Percentiles rank a stretch among this genome's conserved stretches.
phyloP scores from a whole-genome alignment of 2,797 vertebrate species.

The Etheostoma perlongum region DNA sequence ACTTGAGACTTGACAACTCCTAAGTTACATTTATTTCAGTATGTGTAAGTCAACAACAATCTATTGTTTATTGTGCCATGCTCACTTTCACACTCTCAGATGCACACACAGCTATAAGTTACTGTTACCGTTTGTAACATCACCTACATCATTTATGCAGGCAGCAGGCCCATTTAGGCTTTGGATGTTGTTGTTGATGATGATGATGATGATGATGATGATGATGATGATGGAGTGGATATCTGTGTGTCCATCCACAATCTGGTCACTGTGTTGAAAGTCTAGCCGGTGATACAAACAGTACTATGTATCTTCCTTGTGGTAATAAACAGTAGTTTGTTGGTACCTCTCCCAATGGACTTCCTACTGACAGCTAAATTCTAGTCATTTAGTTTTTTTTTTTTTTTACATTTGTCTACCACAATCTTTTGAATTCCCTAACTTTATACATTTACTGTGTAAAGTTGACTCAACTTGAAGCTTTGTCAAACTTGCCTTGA shows the following conservation, averaged over 20 bases:
- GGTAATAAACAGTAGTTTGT: conserved; percentile 34
- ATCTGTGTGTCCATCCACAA: conserved; percentile 29
- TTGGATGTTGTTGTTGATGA: not conserved
- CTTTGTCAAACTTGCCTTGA: conserved; percentile 8
- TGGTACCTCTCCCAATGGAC: not conserved
- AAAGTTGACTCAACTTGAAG: not conserved
- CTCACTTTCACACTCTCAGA: not conserved
- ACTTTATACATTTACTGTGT: not conserved
- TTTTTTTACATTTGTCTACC: not conserved
- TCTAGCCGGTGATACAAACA: conserved; percentile 32
- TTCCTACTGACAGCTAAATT: not conserved
- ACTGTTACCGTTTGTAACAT: not conserved
- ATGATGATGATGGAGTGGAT: not conserved
- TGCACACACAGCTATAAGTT: not conserved
- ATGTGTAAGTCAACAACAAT: not conserved
- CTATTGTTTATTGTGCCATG: not conserved
- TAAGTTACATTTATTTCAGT: conserved; percentile 6
- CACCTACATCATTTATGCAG: not conserved
- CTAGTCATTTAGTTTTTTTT: not conserved
- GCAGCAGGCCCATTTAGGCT: conserved; percentile 5
- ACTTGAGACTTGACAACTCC: not conserved
- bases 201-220: not conserved
- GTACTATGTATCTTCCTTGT: conserved; percentile 40
- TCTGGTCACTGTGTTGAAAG: conserved; percentile 16
- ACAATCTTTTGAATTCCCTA: not conserved